These are phyloP conservation scores for Trochalopteron elliotii DNA, from an alignment of 2,113 vertebrate species.

Conservation along the genomic window DNA sequence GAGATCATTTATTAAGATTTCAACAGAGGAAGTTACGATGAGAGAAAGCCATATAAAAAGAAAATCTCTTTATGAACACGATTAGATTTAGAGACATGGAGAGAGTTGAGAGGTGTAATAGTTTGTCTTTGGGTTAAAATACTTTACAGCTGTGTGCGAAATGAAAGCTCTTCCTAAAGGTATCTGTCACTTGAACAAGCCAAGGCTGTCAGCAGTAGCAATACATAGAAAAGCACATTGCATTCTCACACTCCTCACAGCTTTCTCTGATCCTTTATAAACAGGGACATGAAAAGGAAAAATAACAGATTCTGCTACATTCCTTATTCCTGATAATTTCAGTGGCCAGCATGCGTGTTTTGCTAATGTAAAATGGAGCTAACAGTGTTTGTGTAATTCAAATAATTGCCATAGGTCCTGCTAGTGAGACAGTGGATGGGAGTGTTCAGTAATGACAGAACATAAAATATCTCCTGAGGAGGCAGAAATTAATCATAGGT, in stretches of 20 bases:
- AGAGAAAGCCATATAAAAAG: not conserved
- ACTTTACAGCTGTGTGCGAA: not conserved
- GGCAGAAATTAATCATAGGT: not conserved
- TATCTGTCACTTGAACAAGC: not conserved
- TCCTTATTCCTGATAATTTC: not conserved
- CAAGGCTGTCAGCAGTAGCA: not conserved
- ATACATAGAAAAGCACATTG: not conserved
- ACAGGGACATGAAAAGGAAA: not conserved
- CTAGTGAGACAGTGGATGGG: not conserved
- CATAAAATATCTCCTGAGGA: not conserved
- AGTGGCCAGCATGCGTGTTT: not conserved
- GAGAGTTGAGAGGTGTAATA: not conserved
- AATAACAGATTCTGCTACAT: not conserved
- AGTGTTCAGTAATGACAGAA: not conserved
- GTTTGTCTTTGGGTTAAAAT: not conserved
- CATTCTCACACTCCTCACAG: not conserved
- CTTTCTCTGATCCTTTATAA: not conserved
- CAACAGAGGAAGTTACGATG: not conserved
- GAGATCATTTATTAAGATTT: not conserved
- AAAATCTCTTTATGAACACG: not conserved
- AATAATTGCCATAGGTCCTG: not conserved
- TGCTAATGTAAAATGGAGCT: not conserved
- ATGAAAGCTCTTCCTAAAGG: not conserved
- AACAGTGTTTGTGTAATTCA: not conserved
- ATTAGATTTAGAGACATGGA: not conserved